These are phyloP conservation scores for Whitmania pigra DNA, from an alignment of 1,140 invertebrate species.

Conservation along the genomic window DNA sequence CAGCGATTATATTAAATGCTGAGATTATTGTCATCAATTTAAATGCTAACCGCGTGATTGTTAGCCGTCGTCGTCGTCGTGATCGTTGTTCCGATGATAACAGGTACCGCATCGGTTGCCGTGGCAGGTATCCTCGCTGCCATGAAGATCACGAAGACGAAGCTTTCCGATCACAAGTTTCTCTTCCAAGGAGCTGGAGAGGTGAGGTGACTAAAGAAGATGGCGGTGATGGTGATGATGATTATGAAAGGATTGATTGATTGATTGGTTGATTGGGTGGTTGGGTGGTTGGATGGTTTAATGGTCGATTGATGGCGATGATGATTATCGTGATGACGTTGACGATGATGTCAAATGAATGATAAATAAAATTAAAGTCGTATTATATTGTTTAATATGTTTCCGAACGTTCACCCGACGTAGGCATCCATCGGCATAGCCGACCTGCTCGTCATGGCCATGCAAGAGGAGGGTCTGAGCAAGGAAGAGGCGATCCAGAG, in stretches of 20 bases:
- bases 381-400: no score
- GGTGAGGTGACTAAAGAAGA: conserved; percentile 23
- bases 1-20: neutral
- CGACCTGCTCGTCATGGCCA: conserved; percentile 68
- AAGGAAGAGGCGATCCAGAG: conserved; percentile 60
- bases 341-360: no score
- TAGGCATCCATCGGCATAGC: conserved; percentile 74
- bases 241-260: conserved; percentile 2
- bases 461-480: conserved; percentile 63
- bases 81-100: neutral
- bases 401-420: neutral
- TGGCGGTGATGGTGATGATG: neutral
- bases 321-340: neutral
- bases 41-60: no score
- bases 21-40: neutral
- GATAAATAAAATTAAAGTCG: no score
- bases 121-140: conserved; percentile 77
- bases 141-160: conserved; percentile 60
- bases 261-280: no score
- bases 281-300: no score
- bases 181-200: conserved; percentile 85
- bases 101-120: conserved; percentile 77
- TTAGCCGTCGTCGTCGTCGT: no score
- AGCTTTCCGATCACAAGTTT: conserved; percentile 66
- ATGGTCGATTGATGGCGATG: neutral